phyloP scores from a whole-genome alignment of 2,888 invertebrate genomes.

The Zaprionus lineosus region DNA sequence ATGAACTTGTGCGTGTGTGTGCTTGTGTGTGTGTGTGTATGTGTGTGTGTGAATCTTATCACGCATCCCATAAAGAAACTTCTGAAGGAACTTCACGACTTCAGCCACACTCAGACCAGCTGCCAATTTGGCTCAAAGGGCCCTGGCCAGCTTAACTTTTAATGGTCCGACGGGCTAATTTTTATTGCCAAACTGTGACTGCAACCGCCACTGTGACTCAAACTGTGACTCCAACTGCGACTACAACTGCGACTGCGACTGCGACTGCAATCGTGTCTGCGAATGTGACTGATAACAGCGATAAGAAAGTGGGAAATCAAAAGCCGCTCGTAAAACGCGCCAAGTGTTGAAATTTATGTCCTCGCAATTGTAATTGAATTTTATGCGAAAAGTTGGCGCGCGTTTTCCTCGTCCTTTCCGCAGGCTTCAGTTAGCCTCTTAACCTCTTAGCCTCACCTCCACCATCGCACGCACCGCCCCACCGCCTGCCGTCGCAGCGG shows the following conservation, averaged over 20 bases:
- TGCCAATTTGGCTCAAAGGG: conserved; percentile 37
- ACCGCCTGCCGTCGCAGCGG: too few relatives aligned
- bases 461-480: too few relatives aligned
- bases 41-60: too few relatives aligned
- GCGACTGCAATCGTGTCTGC: too few relatives aligned
- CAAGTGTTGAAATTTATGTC: conserved; percentile 66
- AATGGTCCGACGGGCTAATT: conserved; percentile 53
- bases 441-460: background rate
- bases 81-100: too few relatives aligned
- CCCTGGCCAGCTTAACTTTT: conserved; percentile 44
- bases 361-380: conserved; percentile 70
- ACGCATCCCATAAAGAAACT: conserved; percentile 15
- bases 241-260: too few relatives aligned
- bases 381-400: conserved; percentile 63
- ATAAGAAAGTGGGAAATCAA: conserved; percentile 56
- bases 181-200: conserved; percentile 59
- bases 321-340: conserved; percentile 42
- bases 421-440: background rate
- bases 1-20: conserved; percentile 7
- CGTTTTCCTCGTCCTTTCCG: conserved; percentile 18
- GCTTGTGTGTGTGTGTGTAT: too few relatives aligned
- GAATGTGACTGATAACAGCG: conserved; percentile 57
- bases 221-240: too few relatives aligned
- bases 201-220: too few relatives aligned
- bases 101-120: too few relatives aligned